Evolutionary conservation across 2,888 invertebrate genomes (phyloP), one percentile per base, ranked within the genome.

Genomic region (Cephus pulcher): DNA sequence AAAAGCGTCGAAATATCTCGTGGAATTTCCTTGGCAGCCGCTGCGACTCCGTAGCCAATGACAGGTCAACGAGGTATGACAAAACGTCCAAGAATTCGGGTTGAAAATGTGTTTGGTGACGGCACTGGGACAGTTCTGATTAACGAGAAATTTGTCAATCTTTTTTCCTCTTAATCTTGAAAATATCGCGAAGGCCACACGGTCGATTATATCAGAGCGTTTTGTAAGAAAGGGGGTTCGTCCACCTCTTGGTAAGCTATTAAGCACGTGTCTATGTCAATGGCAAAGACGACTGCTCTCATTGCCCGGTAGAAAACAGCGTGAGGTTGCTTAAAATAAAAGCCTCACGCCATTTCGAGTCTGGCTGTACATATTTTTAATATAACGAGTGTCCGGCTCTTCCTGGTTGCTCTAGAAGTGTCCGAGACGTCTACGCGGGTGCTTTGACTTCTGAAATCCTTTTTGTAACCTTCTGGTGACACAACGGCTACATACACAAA

Each of bases 121-220:
- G 9, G 4, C 71, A 34, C 9, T 23, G 23, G 15, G 56, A 32
- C 71, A 71, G 33, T 71, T 23, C 2, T 56, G 56, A 71, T 71
- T 71, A 71, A 32, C 71, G 71, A 15, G 71, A 34, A 32, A 71
- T 12, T 71, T 32, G 32, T 71, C 32, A 9, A 33, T 71, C 32
- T 1, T 11, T 32, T 4, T 32, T 11, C 33, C 11, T 30, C 9
- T 15, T 56, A 56, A 23, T 56, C 56, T 56, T 56, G 56, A 56
- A 56, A 56, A 56, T 56, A 23, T 56, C 9, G 23, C 56, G 56
- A 56, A 15, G 15, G 56, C 56, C 23, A 56, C 56, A 6, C 35
- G 35, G 15, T 56, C 71, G 71, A 71, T 71, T 71, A 71, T 71
- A 34, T 71, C 71, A 71, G 71, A 71, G 71, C 4, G 23, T 71